phyloP scores from a whole-genome alignment of 2,888 invertebrate genomes.

The Leptodirus hochenwartii region DNA sequence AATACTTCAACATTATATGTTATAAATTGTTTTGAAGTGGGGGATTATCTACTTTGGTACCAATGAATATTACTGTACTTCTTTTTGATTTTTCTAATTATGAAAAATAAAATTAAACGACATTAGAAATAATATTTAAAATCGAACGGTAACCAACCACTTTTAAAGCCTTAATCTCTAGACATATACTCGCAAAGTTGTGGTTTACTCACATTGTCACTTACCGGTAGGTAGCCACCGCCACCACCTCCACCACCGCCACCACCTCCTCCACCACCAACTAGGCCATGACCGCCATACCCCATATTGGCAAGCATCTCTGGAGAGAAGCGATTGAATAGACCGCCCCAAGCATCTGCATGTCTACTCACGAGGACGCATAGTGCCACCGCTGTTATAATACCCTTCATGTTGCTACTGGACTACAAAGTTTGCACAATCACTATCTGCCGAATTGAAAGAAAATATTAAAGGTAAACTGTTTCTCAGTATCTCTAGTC shows the following conservation, averaged over 20 bases:
- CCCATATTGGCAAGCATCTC: slow-evolving; percentile 68
- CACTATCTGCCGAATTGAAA: slow-evolving; percentile 2
- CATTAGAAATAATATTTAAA: no score
- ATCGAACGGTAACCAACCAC: no score
- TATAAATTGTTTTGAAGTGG: not conserved
- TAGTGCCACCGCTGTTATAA: slow-evolving; percentile 20
- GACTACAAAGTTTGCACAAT: slow-evolving; percentile 3
- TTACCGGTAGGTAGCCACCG: slow-evolving; percentile 28
- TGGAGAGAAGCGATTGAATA: slow-evolving; percentile 75
- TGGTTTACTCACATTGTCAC: no score
- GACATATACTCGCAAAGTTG: no score
- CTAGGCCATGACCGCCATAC: slow-evolving; percentile 50
- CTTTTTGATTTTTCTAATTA: no score
- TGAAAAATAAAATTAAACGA: no score
- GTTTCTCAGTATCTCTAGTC: no score
- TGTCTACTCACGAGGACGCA: slow-evolving; percentile 20
- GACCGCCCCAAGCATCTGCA: slow-evolving; percentile 56
- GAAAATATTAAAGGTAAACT: no score
- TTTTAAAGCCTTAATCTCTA: no score
- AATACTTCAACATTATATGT: slow-evolving; percentile 2
- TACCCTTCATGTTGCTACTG: slow-evolving; percentile 19
- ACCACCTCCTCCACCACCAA: no score
- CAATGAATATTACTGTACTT: no score
- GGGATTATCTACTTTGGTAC: slow-evolving; percentile 1
- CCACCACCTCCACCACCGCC: no score